A percentile compares a stretch with the other conserved stretches of the same genome.
These are phyloP conservation scores for Cephus sareptanus DNA, from an alignment of 2,888 invertebrate species.

Conservation along the genomic window DNA sequence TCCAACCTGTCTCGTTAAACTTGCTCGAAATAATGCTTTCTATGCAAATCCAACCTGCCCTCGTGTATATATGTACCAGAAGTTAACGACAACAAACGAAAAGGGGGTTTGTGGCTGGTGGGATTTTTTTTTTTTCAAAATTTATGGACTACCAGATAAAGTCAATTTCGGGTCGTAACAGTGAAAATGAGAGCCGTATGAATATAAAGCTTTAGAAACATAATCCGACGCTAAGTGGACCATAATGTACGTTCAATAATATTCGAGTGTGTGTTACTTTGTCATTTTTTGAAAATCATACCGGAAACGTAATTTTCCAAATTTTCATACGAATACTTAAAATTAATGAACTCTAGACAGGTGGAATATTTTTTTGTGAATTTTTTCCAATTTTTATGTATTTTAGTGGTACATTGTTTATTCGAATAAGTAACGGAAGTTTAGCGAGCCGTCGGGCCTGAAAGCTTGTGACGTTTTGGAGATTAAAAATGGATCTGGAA, in stretches of 20 bases:
- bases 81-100: neutral
- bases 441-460: no score
- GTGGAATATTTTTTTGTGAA: no score
- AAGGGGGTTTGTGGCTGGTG: neutral
- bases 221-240: neutral
- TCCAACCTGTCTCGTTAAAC: constrained; percentile 5
- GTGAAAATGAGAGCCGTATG: neutral
- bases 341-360: no score
- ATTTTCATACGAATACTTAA: neutral
- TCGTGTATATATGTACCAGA: neutral
- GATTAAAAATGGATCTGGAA: neutral
- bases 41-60: neutral
- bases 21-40: constrained; percentile 5
- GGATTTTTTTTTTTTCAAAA: neutral
- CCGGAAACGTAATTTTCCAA: neutral
- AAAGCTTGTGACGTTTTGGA: no score
- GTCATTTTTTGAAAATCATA: neutral
- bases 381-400: no score
- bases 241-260: neutral
- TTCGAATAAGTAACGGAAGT: no score
- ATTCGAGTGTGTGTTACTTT: neutral
- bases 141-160: neutral
- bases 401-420: no score
- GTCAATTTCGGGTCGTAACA: neutral
- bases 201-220: neutral